Conservation (phyloP, 2,797 vertebrate genomes). For the Lerista edwardsae region DNA sequence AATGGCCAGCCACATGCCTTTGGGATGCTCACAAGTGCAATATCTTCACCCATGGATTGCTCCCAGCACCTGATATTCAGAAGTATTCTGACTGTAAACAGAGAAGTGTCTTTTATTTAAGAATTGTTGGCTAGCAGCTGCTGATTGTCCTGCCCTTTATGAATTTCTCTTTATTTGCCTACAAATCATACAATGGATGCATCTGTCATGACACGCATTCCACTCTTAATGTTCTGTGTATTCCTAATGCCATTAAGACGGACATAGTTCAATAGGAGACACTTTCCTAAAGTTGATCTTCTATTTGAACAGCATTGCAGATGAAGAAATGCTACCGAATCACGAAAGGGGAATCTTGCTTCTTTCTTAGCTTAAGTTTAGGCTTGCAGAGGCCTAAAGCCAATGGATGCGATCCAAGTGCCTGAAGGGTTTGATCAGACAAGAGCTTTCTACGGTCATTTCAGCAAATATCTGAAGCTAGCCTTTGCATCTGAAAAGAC, state of each 20-base stretch:
- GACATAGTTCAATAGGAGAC: background rate
- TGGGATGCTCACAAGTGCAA: too few species aligned
- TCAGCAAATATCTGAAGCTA: background rate
- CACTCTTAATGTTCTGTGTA: background rate
- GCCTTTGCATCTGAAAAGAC: background rate
- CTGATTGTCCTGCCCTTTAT: background rate
- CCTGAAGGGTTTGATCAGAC: background rate
- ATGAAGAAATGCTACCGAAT: background rate
- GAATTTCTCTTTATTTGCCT: background rate
- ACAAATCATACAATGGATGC: background rate
- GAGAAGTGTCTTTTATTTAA: background rate
- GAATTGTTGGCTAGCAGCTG: background rate
- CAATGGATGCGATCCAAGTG: background rate
- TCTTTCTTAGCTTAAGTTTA: background rate
- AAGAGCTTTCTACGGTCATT: conserved; percentile 1
- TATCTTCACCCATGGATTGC: too few species aligned
- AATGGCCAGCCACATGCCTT: too few species aligned
- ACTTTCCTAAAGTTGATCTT: background rate
- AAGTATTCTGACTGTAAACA: too few species aligned
- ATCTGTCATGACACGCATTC: background rate
- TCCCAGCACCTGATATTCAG: too few species aligned
- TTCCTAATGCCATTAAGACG: background rate
- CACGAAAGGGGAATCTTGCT: background rate
- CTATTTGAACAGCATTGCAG: background rate
- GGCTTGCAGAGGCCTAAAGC: background rate